A percentile compares a stretch with the other conserved stretches of the same genome.
Evolutionary conservation across 2,797 vertebrate species (phyloP).

Genomic region (Rhinogobio ventralis): DNA sequence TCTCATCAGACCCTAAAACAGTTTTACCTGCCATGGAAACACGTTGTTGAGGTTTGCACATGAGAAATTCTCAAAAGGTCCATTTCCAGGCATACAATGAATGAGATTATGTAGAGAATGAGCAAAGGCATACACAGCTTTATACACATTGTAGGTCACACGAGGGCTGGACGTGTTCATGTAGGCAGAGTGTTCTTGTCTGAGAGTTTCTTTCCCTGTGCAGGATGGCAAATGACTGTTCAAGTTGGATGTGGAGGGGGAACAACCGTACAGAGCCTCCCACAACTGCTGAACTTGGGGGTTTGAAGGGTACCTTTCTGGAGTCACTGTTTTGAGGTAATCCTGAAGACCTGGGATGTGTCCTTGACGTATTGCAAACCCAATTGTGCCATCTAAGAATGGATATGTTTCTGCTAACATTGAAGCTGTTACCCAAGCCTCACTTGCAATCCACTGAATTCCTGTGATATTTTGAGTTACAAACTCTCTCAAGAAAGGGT

Average conservation of each 20-base stretch:
- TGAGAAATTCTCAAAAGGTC: slow-evolving; percentile 58
- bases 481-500: slow-evolving; percentile 66
- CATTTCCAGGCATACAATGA: slow-evolving; percentile 57
- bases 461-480: slow-evolving; percentile 65
- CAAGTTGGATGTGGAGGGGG: slow-evolving; percentile 23
- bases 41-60: slow-evolving; percentile 64
- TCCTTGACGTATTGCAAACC: slow-evolving; percentile 65
- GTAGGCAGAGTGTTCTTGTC: slow-evolving; percentile 58
- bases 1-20: background rate
- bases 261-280: slow-evolving; percentile 62
- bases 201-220: slow-evolving; percentile 60
- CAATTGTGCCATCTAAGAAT: slow-evolving; percentile 65
- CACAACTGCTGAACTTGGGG: slow-evolving; percentile 64
- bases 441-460: slow-evolving; percentile 71
- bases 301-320: slow-evolving; percentile 58
- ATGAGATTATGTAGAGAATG: slow-evolving; percentile 65
- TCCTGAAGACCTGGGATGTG: slow-evolving; percentile 59
- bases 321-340: slow-evolving; percentile 62
- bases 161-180: slow-evolving; percentile 63
- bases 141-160: slow-evolving; percentile 67
- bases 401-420: slow-evolving; percentile 62
- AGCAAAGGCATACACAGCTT: slow-evolving; percentile 69
- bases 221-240: slow-evolving; percentile 53
- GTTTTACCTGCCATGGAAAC: slow-evolving; percentile 68
- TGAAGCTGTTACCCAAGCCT: slow-evolving; percentile 68